Base-by-base conservation (phyloP, 1,140 invertebrate species). In the Myzus persicae region DNA sequence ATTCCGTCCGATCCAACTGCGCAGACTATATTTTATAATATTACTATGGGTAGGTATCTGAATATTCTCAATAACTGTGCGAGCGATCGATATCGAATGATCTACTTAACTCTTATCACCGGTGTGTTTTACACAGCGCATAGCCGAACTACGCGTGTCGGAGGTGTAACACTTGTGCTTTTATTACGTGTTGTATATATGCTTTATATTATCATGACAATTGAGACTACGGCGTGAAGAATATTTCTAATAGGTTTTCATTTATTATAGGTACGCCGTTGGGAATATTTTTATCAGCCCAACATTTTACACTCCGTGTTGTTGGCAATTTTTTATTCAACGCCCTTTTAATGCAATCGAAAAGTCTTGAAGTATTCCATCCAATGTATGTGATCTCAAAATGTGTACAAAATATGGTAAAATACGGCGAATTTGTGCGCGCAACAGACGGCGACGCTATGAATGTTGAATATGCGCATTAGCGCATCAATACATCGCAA, bases 151-250 rank as follows among this genome's bases (percentile, higher is more conserved):
- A 76, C n/a, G 59, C 31, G 59, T n/a, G 59, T 67, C 31, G 31
- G 31, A n/a, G 31, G 59, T 67, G 31, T 67, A 31, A n/a, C 59
- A 76, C 31, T 76, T 67, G 31, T 67, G 31, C 31, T n/a, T 67
- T 67, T 76, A 76, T 76, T 76, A 76, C 59, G n/a, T 76, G 59
- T n/a, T 76, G 31, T 76, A 76, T 76, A 76, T 76, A 76, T 76
- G 36, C 31, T 76, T 20, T n/a, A 76, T n/a, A n/a, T n/a, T 14
- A n/a, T 76, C 14, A 76, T 18, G n/a, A 2, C 1, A 76, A 76
- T n/a, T n/a, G 59, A 4, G 4, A 4, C 36, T 76, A n/a, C 4
- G 20, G 20, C n/a, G 59, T 76, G 11, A 76, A n/a, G n/a, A 36
- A 76, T 76, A 76, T n/a, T 76, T 14, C 1, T n/a, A n/a, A 22